Evolutionary conservation across 1,140 invertebrate genomes (phyloP).

Genomic region (Drosophila sechellia): DNA sequence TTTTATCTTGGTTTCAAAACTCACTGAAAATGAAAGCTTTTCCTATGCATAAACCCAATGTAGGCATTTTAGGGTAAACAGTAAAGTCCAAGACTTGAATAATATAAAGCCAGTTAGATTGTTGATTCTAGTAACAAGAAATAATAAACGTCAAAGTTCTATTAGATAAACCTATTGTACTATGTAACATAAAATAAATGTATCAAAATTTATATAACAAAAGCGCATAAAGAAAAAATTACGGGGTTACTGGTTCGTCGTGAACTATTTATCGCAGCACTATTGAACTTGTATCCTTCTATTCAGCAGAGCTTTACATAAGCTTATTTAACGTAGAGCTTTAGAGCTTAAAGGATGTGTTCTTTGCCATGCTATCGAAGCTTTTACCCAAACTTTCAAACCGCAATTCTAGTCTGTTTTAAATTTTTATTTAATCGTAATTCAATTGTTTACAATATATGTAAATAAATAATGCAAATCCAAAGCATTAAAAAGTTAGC

Average conservation of each 20-base stretch:
- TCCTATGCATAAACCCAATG: neutral
- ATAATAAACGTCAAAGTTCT: neutral
- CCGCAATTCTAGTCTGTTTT: neutral
- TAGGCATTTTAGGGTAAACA: too few relatives aligned
- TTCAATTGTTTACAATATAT: conserved; percentile 47
- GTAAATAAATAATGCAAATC: conserved; percentile 76
- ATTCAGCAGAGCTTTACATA: neutral
- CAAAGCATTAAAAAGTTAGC: conserved; percentile 75
- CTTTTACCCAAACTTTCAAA: neutral
- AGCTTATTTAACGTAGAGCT: neutral
- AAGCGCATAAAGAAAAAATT: neutral
- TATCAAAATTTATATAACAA: too few relatives aligned
- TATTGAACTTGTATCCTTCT: neutral
- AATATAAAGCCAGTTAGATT: too few relatives aligned
- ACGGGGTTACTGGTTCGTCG: neutral
- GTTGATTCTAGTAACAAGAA: too few relatives aligned
- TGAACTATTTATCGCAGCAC: conserved; percentile 3
- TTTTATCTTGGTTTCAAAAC: neutral
- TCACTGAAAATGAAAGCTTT: neutral
- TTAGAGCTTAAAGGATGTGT: neutral
- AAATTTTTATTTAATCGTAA: conserved; percentile 50
- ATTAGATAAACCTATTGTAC: too few relatives aligned
- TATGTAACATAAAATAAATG: too few relatives aligned
- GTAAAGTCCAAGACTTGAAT: too few relatives aligned
- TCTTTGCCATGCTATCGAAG: neutral